Conservation (phyloP, 2,797 vertebrate species). For the Onychomys arenicola region DNA sequence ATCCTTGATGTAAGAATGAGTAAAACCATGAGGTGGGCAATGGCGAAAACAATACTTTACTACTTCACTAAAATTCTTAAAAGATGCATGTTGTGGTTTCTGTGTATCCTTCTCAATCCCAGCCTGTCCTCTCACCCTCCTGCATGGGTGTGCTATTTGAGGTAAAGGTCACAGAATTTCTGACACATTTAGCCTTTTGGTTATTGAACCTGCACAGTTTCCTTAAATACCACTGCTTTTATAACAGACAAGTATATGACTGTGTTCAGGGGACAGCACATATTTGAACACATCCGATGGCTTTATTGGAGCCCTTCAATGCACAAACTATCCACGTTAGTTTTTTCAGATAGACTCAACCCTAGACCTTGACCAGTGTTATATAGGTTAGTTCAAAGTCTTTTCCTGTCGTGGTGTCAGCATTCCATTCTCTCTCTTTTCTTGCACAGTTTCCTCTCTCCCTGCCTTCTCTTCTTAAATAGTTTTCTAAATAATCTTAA, state of each 20-base stretch:
- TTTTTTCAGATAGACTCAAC: slow-evolving; percentile 20
- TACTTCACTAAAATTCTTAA: not conserved
- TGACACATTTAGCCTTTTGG: slow-evolving; percentile 55
- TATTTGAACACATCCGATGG: slow-evolving; percentile 47
- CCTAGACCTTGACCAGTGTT: not conserved
- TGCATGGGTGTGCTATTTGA: not conserved
- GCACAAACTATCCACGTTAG: not conserved
- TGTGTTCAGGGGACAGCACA: not conserved
- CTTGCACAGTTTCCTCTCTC: not conserved
- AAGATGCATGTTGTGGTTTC: not conserved
- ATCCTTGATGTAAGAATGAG: not conserved
- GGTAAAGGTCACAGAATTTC: slow-evolving; percentile 52
- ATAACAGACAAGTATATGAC: slow-evolving; percentile 39
- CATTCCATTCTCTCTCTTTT: not conserved
- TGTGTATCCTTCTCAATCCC: not conserved
- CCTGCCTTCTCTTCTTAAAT: not conserved
- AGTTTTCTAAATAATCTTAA: slow-evolving; percentile 10
- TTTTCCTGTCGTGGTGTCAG: not conserved
- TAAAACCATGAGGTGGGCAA: not conserved
- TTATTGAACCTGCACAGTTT: slow-evolving; percentile 57
- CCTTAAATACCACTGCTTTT: slow-evolving; percentile 55
- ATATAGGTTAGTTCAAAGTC: slow-evolving; percentile 32
- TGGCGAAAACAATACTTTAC: not conserved
- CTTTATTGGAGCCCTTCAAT: slow-evolving; percentile 65
- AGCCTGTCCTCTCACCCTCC: not conserved